Percentiles rank a stretch among this genome's conserved stretches.
phyloP scores from a whole-genome alignment of 2,888 invertebrate species.

The Neoaliturus tenellus region DNA sequence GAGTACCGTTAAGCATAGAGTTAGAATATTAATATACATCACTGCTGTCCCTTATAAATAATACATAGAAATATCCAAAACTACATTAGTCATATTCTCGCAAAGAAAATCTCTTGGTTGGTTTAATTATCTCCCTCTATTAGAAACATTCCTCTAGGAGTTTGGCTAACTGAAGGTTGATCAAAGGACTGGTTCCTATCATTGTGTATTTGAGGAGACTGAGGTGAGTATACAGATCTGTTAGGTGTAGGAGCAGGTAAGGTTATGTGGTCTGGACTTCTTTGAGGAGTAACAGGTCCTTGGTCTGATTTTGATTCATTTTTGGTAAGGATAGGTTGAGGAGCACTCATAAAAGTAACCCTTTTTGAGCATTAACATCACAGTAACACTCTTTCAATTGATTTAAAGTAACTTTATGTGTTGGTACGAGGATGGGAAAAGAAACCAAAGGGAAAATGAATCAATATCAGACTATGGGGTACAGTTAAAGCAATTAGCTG shows the following conservation, averaged over 20 bases:
- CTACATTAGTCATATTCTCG: neutral
- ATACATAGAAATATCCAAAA: no score
- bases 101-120: neutral
- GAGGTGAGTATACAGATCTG: neutral
- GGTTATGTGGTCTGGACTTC: neutral
- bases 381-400: neutral
- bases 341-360: no score
- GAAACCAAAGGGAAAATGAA: no score
- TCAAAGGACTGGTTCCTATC: neutral
- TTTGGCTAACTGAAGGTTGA: neutral
- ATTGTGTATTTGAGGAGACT: neutral
- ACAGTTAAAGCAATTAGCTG: no score
- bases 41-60: no score
- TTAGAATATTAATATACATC: no score
- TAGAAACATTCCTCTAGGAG: neutral
- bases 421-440: no score
- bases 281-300: neutral
- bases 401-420: conserved; percentile 16
- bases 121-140: neutral
- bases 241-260: no score
- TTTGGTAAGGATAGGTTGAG: no score
- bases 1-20: no score
- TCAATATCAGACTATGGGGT: no score
- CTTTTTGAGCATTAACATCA: no score
- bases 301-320: neutral